Base-by-base conservation (phyloP, 92 coral and sea anemone species). In the Pocillopora meandrina region DNA sequence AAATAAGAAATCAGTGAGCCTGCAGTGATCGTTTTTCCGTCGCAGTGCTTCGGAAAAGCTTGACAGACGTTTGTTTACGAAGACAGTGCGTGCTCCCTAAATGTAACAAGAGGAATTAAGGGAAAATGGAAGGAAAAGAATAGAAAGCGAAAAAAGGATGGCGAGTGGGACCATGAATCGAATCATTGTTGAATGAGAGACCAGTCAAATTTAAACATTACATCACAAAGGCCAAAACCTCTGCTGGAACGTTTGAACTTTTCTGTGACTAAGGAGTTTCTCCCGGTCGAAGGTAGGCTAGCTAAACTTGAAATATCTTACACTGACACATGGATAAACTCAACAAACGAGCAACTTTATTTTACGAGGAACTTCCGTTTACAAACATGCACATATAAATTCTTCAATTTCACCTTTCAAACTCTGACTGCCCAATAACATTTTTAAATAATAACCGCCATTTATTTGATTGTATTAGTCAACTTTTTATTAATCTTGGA, bases 291-390 rank as follows among this genome's bases (percentile, higher is more conserved):
- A 42, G 52, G 52, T 42, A 42, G 52, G 79, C 79, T 21, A 56
- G 59, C 36, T 59, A 31, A 75, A 52, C 35, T 21, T 36, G n/a
- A 62, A 2, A 55, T 69, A 31, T 35, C 65, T 26, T 9, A 16
- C 65, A 49, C 63, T 13, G 34, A 78, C 49, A 78, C 73, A 78
- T 12, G 31, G 10, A 31, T 55, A 74, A 74, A 17, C 34, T 65
- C 12, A 68, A 80, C 66, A 60, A 75, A 5, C 18, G 14, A 80
- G 66, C 84, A 67, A 80, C 34, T 80, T 80, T 80, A 80, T 80
- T 80, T 23, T 52, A 33, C 13, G 18, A 62, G 63, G 20, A 66
- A 31, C 17, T 69, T 5, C 34, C 33, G 75, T 23, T 80, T 80
- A 68, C 84, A 79, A 55, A 16, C 83, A 52, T 55, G 65, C 83